Evolutionary conservation across 2,888 invertebrate species (phyloP).

Genomic region (Meandrusa payeni): DNA sequence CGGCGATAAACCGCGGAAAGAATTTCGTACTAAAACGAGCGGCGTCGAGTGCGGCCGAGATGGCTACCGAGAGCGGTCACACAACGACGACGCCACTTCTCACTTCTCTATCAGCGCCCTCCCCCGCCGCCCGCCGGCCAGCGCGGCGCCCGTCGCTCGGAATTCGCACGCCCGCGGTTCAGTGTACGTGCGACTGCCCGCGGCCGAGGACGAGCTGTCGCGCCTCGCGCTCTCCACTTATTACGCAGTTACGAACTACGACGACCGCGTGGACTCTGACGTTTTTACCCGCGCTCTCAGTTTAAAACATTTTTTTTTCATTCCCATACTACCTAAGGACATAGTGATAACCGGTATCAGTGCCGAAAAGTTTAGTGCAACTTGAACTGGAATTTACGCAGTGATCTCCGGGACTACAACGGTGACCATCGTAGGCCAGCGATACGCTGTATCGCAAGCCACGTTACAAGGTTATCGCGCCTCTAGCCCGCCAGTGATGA

Average conservation of each 20-base stretch:
- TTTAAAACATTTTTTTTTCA: conserved; percentile 27
- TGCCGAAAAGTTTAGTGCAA: conserved; percentile 71
- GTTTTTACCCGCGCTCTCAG: conserved; percentile 33
- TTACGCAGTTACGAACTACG: conserved; percentile 73
- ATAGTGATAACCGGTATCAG: conserved; percentile 68
- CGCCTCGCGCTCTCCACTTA: conserved; percentile 60
- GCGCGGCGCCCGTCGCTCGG: conserved; percentile 61
- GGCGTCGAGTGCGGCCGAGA: conserved; percentile 46
- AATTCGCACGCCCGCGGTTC: conserved; percentile 72
- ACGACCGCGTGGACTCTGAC: conserved; percentile 71
- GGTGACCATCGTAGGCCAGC: conserved; percentile 56
- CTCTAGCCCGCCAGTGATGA: conserved; percentile 76
- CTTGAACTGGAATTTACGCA: conserved; percentile 52
- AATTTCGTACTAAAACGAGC: conserved; percentile 45
- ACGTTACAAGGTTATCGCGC: conserved; percentile 80
- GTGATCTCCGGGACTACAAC: conserved; percentile 47
- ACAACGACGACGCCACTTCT: conserved; percentile 65
- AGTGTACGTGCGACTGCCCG: conserved; percentile 75
- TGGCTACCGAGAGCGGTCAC: conserved; percentile 49
- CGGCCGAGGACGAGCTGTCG: conserved; percentile 60
- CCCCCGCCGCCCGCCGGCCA: conserved; percentile 42
- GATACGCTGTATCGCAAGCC: conserved; percentile 66
- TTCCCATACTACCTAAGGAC: conserved; percentile 30
- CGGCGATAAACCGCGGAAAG: conserved; percentile 43
- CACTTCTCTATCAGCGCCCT: conserved; percentile 61